Percentiles rank a stretch among this genome's conserved stretches.
phyloP scores from a whole-genome alignment of 2,113 vertebrate genomes.

The Brachypodius melanocephalos region DNA sequence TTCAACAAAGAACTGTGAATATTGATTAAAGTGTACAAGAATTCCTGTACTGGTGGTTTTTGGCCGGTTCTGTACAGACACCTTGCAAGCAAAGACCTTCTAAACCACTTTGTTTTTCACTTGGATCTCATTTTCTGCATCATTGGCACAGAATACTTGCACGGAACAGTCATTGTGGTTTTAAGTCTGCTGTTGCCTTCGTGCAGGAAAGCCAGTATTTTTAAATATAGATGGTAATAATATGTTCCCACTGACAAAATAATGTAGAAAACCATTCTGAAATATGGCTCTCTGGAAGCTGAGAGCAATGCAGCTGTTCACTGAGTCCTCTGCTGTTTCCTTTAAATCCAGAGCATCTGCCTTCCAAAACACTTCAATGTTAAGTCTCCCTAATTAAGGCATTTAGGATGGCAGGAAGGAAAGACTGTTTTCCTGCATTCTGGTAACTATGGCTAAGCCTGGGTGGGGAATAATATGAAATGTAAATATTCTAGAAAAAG shows the following conservation, averaged over 20 bases:
- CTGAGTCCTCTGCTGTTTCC: neutral
- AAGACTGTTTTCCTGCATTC: neutral
- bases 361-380: neutral
- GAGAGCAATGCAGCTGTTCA: slow-evolving; percentile 53
- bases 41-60: neutral
- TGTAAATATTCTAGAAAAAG: neutral
- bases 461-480: neutral
- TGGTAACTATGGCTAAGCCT: neutral
- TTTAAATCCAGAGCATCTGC: neutral
- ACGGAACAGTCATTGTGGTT: neutral
- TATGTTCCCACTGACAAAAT: slow-evolving; percentile 40
- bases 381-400: slow-evolving; percentile 15
- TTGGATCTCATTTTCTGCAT: neutral
- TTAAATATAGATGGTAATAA: slow-evolving; percentile 56
- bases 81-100: neutral
- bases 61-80: neutral
- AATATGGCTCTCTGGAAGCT: neutral
- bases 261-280: neutral
- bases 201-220: neutral
- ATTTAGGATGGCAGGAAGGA: slow-evolving; percentile 36
- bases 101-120: neutral
- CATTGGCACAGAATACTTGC: neutral
- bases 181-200: neutral
- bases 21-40: neutral
- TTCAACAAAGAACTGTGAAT: neutral